These are phyloP conservation scores for Pristionchus japonicus DNA, from an alignment of 2,888 invertebrate species.

Conservation along the genomic window DNA sequence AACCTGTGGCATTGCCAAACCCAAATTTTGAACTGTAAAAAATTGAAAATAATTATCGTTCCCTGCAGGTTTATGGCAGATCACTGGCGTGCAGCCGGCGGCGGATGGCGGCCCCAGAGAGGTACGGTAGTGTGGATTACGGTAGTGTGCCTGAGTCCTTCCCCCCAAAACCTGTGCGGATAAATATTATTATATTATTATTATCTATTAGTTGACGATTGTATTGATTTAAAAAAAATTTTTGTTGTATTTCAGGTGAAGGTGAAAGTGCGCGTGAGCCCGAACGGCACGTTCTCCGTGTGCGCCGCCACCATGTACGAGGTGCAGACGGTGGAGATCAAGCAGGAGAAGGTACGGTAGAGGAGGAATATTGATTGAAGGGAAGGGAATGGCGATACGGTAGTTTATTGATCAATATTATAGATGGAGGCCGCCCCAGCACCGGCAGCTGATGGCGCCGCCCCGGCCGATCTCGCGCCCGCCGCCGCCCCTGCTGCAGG, in stretches of 20 bases:
- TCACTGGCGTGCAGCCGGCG: conserved; percentile 83
- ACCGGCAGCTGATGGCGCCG: conserved; percentile 39
- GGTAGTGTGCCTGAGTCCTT: too few relatives aligned
- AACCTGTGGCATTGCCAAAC: too few relatives aligned
- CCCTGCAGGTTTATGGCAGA: conserved; percentile 76
- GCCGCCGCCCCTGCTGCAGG: conserved; percentile 65
- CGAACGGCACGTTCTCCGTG: conserved; percentile 91
- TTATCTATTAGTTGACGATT: not conserved
- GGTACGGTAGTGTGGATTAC: conserved; percentile 5
- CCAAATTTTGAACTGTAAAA: not conserved
- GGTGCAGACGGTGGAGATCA: conserved; percentile 65
- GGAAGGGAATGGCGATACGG: not conserved
- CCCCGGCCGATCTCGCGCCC: conserved; percentile 45
- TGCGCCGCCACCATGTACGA: conserved; percentile 85
- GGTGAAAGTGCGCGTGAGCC: conserved; percentile 93
- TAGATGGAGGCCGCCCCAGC: conserved; percentile 41
- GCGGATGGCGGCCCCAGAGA: conserved; percentile 90
- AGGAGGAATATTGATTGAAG: not conserved
- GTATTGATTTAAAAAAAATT: not conserved
- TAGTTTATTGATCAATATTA: not conserved
- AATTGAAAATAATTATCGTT: too few relatives aligned
- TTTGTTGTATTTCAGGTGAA: conserved; percentile 78
- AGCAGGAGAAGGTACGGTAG: conserved; percentile 56
- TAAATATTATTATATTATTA: not conserved
- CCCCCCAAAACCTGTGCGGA: too few relatives aligned